Conservation (phyloP, 2,888 invertebrate genomes). For the Andrena bucephala region DNA sequence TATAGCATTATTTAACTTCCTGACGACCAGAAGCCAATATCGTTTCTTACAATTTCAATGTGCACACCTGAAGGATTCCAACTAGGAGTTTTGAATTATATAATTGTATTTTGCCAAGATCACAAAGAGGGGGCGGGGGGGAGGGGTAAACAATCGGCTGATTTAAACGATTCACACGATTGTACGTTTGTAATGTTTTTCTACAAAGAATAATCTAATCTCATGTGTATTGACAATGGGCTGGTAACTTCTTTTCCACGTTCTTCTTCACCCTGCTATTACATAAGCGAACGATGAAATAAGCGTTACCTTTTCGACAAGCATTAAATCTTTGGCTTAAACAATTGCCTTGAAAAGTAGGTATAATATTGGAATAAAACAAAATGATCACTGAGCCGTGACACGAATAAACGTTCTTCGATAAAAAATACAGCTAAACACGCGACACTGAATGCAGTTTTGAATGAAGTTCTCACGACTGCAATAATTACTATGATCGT, state of each 20-base stretch:
- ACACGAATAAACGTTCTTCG: neutral
- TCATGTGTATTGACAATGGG: neutral
- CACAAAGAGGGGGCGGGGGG: neutral
- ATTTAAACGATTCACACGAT: conserved; percentile 29
- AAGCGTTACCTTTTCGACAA: too few species aligned
- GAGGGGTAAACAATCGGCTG: conserved; percentile 31
- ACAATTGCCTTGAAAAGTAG: neutral
- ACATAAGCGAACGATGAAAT: neutral
- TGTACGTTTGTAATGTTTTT: neutral
- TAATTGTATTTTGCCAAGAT: neutral
- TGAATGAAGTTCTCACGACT: neutral
- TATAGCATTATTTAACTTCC: neutral
- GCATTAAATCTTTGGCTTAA: neutral
- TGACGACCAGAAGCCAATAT: neutral
- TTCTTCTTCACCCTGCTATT: neutral
- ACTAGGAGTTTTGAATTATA: neutral
- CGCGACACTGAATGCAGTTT: neutral
- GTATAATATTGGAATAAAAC: neutral
- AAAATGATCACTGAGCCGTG: neutral
- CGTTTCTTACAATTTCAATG: neutral
- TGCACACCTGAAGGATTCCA: neutral
- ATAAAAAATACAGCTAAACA: neutral
- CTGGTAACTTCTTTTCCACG: neutral
- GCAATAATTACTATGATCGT: conserved; percentile 15
- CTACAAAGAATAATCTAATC: too few species aligned